Percentiles rank a stretch among this genome's conserved stretches.
Evolutionary conservation across 2,113 vertebrate species (phyloP).

Genomic region (Callospermophilus lateralis): DNA sequence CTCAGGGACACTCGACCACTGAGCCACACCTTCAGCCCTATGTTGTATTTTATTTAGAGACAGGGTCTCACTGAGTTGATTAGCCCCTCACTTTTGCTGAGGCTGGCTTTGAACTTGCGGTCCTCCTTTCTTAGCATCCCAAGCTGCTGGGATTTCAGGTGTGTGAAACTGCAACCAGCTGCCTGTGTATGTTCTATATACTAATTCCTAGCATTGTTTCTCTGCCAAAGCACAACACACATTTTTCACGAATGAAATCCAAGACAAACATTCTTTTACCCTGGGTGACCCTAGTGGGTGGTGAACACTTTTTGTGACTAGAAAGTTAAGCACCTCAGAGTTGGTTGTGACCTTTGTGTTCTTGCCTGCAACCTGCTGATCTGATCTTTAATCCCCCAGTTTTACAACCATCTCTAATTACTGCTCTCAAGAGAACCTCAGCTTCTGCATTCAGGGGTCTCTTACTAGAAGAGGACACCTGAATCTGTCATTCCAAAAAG

Average conservation of each 20-base stretch:
- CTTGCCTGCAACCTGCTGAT: background rate
- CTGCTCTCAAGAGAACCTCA: background rate
- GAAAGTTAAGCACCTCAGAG: background rate
- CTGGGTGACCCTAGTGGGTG: conserved; percentile 2
- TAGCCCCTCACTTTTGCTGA: too few relatives aligned
- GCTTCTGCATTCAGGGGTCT: background rate
- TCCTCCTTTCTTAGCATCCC: too few relatives aligned
- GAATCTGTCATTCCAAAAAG: background rate
- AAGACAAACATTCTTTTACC: conserved; percentile 64
- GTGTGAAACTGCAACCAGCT: background rate
- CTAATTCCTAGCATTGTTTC: background rate
- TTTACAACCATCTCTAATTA: conserved; percentile 11
- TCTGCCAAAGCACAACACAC: conserved; percentile 25
- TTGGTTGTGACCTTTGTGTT: conserved; percentile 22
- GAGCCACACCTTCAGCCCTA: too few relatives aligned
- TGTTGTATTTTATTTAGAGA: too few relatives aligned
- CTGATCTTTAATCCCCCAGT: background rate
- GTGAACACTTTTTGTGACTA: background rate
- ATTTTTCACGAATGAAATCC: conserved; percentile 62
- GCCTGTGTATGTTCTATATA: conserved; percentile 1
- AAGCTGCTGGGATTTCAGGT: too few relatives aligned
- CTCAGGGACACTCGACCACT: too few relatives aligned
- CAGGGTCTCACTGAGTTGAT: too few relatives aligned
- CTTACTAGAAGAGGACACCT: background rate
- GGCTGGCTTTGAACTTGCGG: too few relatives aligned